These are phyloP conservation scores for Hypsibius dujardini DNA, from an alignment of 1,140 invertebrate species.

Conservation along the genomic window DNA sequence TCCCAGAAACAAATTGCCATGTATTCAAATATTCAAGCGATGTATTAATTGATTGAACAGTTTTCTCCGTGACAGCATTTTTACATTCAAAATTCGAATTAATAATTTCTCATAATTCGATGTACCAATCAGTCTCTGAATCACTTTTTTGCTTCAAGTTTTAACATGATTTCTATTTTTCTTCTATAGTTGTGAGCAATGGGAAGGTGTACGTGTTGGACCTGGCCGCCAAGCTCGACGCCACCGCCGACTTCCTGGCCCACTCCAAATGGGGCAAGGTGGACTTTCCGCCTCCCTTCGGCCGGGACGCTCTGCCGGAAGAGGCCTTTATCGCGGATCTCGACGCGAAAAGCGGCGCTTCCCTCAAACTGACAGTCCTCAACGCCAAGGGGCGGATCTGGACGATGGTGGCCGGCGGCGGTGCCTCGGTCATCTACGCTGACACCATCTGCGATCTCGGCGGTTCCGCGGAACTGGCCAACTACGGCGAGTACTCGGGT, in stretches of 20 bases:
- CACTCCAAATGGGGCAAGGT: constrained; percentile 84
- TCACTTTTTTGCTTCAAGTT: no score
- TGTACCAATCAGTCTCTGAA: no score
- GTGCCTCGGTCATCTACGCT: constrained; percentile 94
- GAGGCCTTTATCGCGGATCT: constrained; percentile 97
- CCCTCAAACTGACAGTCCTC: constrained; percentile 82
- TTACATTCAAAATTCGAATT: no score
- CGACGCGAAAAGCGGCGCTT: constrained; percentile 94
- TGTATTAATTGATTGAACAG: no score
- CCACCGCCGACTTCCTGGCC: constrained; percentile 95
- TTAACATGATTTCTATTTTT: no score
- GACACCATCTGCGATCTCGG: constrained; percentile 97
- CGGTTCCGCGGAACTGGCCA: constrained; percentile 56
- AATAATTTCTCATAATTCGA: no score
- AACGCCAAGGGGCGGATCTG: constrained; percentile 87
- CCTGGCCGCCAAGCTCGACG: constrained; percentile 90
- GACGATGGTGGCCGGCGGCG: constrained; percentile 99
- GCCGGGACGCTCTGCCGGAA: constrained; percentile 79
- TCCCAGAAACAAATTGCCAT: no score
- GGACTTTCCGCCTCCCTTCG: constrained; percentile 93
- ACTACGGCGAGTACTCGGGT: constrained; percentile 98
- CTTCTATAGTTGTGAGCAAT: constrained; percentile 56
- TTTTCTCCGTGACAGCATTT: no score
- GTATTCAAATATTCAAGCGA: no score
- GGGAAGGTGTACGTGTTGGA: constrained; percentile 71